These are phyloP conservation scores for Melanocharis versteri DNA, from an alignment of 2,113 vertebrate genomes.

Conservation along the genomic window DNA sequence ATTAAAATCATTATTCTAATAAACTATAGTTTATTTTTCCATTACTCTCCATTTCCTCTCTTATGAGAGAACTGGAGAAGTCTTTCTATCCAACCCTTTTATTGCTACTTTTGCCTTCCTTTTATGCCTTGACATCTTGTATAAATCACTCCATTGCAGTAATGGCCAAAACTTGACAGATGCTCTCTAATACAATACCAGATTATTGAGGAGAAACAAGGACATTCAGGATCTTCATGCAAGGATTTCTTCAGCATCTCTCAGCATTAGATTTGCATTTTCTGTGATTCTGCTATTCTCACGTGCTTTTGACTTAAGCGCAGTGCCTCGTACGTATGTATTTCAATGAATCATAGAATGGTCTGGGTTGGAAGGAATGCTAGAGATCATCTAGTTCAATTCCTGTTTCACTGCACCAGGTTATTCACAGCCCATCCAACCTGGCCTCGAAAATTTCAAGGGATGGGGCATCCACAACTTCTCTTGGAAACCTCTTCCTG, in stretches of 20 bases:
- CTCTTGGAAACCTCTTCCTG: neutral
- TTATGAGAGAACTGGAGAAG: neutral
- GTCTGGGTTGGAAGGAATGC: neutral
- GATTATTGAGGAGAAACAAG: neutral
- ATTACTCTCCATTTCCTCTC: neutral
- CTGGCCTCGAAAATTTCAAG: neutral
- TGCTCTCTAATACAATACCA: neutral
- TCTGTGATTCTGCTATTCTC: neutral
- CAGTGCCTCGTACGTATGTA: fast-evolving
- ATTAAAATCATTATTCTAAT: neutral
- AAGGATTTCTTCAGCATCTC: neutral
- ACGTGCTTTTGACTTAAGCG: neutral
- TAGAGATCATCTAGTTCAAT: neutral
- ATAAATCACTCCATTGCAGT: neutral
- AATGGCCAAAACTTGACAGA: neutral
- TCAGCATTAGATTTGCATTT: neutral
- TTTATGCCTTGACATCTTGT: neutral
- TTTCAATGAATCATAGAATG: neutral
- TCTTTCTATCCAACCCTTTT: neutral
- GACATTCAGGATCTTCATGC: neutral
- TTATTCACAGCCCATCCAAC: neutral
- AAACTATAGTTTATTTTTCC: neutral
- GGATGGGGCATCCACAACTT: neutral
- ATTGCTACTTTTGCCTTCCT: neutral
- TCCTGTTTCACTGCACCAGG: neutral